Evolutionary conservation across 2,888 invertebrate species (phyloP).

Genomic region (Podotricha telesiphe): DNA sequence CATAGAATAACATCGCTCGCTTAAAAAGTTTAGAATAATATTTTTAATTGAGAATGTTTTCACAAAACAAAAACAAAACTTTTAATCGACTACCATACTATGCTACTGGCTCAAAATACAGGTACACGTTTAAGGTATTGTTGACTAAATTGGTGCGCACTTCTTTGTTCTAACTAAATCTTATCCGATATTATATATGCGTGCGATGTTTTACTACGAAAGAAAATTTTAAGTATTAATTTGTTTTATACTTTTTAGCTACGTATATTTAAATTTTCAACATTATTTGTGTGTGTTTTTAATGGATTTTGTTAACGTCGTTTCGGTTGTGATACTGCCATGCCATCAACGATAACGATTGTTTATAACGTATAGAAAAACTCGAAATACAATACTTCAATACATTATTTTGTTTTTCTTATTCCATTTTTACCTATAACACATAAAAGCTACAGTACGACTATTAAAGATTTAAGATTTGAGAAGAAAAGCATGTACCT

Average conservation of each 20-base stretch:
- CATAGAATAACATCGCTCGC: neutral
- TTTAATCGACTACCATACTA: too few species aligned
- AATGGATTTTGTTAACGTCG: conserved; percentile 32
- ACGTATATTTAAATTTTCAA: neutral
- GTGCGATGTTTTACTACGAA: neutral
- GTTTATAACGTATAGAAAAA: conserved; percentile 52
- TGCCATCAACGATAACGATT: conserved; percentile 62
- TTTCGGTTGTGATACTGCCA: conserved; percentile 70
- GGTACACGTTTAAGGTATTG: neutral
- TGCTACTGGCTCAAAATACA: too few species aligned
- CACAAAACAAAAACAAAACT: too few species aligned
- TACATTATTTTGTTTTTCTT: conserved; percentile 31
- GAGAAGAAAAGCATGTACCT: too few species aligned
- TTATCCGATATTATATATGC: neutral
- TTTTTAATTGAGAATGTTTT: neutral
- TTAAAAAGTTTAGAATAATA: neutral
- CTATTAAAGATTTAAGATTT: too few species aligned
- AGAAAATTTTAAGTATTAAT: neutral
- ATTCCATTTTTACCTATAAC: neutral
- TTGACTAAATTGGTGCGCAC: neutral
- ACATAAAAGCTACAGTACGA: too few species aligned
- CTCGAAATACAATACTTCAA: conserved; percentile 42
- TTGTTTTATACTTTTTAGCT: neutral
- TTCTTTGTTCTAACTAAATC: neutral
- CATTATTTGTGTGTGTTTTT: conserved; percentile 22